Base-by-base conservation (phyloP, 2,113 vertebrate species). In the Toxotes chatareus region DNA sequence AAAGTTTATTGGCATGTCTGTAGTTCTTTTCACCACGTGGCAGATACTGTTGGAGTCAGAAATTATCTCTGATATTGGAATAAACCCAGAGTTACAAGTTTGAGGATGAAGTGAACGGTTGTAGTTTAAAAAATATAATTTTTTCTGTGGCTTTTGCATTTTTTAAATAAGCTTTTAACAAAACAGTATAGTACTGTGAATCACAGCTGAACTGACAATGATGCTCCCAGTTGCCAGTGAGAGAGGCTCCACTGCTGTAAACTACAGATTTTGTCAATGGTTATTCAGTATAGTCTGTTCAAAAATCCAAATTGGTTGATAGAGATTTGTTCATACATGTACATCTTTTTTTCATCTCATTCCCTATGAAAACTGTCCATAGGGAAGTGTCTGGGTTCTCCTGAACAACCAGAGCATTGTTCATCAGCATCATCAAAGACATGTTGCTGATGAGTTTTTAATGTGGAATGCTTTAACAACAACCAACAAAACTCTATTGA, bases 91-190 rank as follows among this genome's bases (percentile, higher is more conserved):
- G 36, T 21, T 47, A 57, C 0, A 11, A 40, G 6, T 57, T 4
- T 13, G 19, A 62, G 12, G 42, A 47, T 36, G 61, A 27, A 1
- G 16, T 38, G 23, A 65, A 66, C 2, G 7, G 5, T 6, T 46
- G 5, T n/a, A 14, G 46, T 64, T 51, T 46, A 17, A 32, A 47
- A 10, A 1, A 49, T 13, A 27, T 40, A 19, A 40, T 19, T 60
- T 36, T 66, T 60, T 61, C 5, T 73, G 36, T 59, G 51, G 21
- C 23, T 36, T 61, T 60, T 11, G 16, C 16, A 6, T n/a, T 38
- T 7, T 59, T 65, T 46, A 38, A 61, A 44, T 27, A 56, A 76
- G 38, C 19, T 23, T 62, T 32, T 14, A 68, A 84, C 5, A 27
- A 5, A 21, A 8, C 51, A 63, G n/a, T 38, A 42, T 44, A 7